phyloP scores from a whole-genome alignment of 2,888 invertebrate species.

The Anthophora plumipes region DNA sequence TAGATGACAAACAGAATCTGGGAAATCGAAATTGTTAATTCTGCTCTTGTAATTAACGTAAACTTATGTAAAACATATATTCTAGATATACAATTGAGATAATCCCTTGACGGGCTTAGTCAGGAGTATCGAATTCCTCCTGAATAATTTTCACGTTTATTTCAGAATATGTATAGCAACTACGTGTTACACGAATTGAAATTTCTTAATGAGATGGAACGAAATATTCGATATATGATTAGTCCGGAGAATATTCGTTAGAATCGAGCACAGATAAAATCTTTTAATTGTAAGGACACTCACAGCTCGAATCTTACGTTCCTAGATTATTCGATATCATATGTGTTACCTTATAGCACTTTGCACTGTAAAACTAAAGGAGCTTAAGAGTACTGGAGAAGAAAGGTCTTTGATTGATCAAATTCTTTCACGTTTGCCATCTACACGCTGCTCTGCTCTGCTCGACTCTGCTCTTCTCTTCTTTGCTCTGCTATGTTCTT shows the following conservation, averaged over 20 bases:
- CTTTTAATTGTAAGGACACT: background rate
- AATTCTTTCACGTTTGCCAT: too few species aligned
- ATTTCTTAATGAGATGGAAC: background rate
- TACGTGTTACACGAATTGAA: conserved; percentile 8
- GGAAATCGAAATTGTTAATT: background rate
- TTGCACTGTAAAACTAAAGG: too few species aligned
- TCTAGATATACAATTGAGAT: too few species aligned
- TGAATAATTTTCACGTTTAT: background rate
- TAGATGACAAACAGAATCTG: background rate
- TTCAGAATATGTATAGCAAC: background rate
- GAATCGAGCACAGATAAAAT: background rate
- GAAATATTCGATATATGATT: background rate
- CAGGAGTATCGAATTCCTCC: too few species aligned
- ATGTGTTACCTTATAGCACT: too few species aligned
- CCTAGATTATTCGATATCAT: too few species aligned
- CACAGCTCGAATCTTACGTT: background rate
- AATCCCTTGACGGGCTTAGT: too few species aligned
- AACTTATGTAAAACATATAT: too few species aligned
- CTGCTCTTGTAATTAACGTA: background rate
- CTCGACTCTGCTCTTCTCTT: too few species aligned
- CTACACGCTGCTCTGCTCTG: too few species aligned
- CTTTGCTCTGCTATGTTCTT: background rate
- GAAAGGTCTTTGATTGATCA: too few species aligned
- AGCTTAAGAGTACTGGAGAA: too few species aligned
- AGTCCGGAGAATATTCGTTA: background rate